Evolutionary conservation across 2,113 vertebrate species (phyloP), one percentile per base, ranked within the genome.

Genomic region (Ictalurus punctatus): DNA sequence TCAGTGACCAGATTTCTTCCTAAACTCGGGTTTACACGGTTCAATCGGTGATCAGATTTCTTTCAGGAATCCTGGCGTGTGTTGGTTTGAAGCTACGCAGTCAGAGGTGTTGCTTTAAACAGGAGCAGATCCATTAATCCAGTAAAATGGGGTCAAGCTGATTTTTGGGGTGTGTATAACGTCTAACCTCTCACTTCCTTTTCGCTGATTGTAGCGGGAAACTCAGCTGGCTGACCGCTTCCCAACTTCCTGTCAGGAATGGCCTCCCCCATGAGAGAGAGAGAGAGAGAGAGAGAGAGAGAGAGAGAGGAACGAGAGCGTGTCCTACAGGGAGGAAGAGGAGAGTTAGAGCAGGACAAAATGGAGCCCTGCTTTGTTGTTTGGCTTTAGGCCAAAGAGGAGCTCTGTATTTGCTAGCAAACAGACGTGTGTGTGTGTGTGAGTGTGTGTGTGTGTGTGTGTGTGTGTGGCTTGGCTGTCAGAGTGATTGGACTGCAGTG

Each of bases 171-270:
- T 52, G 65, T 37, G 84, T 30, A 52, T 71, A 21, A n/a, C 10
- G 37, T 3, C 65, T 56, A 27, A 30, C 80, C 81, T 89, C 90
- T 87, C 88, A 88, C 87, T 92, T 88, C 93, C 90, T 92, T 84
- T 93, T 88, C 85, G 94, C 94, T 96, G 95, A 95, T 94, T 91
- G 94, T 93, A 94, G 94, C 95, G 95, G 95, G 94, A 95, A 95
- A 93, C 84, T 91, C 89, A 92, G 94, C 94, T 91, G 92, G 90
- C 87, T 93, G 92, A 93, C 91, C 25, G 67, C 92, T 92, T 90
- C 90, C 90, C 90, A 88, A 91, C 91, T 95, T 96, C 95, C 95
- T 96, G 94, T 92, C 89, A 94, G 94, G 92, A 94, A 93, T 90
- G 52, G 92, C 48, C 59, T 27, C 37, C 59, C 58, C 34, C 83